These are phyloP conservation scores for Crossoptilon crossoptilon DNA, from an alignment of 2,797 vertebrate genomes.

Conservation along the genomic window DNA sequence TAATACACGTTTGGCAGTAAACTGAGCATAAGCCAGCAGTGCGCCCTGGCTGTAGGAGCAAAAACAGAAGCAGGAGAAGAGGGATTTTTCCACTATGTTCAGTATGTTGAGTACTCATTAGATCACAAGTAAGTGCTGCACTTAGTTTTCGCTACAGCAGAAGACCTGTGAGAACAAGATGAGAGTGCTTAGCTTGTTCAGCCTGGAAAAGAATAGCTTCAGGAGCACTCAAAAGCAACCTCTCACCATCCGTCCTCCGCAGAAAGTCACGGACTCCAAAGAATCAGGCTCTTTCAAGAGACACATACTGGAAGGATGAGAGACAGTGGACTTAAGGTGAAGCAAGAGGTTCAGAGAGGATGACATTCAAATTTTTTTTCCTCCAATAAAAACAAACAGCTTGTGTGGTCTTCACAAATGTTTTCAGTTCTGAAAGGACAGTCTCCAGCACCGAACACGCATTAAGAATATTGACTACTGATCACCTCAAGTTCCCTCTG, in stretches of 20 bases:
- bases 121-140: background rate
- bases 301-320: background rate
- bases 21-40: background rate
- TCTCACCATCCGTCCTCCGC: accelerated
- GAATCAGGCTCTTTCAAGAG: background rate
- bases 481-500: too few relatives aligned
- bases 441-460: background rate
- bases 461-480: background rate
- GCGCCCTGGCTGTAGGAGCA: background rate
- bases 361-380: background rate
- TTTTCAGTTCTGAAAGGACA: background rate
- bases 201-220: background rate
- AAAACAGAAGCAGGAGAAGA: background rate
- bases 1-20: background rate
- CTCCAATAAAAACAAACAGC: background rate
- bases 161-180: background rate
- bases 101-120: background rate
- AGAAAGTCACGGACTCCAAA: background rate
- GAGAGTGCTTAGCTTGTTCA: background rate
- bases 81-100: background rate
- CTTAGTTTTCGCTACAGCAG: background rate
- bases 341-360: background rate
- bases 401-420: background rate
- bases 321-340: background rate
- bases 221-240: background rate